Conservation (phyloP, 2,113 vertebrate genomes). For the Apteryx mantelli region DNA sequence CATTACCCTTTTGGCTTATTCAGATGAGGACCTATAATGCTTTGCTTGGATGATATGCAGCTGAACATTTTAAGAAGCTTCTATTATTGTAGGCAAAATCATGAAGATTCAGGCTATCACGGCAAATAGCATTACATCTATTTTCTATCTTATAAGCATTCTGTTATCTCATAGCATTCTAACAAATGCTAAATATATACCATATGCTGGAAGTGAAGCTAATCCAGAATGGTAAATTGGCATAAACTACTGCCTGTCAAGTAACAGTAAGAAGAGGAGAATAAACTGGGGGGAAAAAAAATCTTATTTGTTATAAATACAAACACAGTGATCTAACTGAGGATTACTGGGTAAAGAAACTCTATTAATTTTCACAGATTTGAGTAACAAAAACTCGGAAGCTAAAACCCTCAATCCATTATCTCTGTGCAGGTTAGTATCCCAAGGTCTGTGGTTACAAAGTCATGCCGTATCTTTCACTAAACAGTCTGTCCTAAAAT, state of each 20-base stretch:
- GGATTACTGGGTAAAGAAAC: background rate
- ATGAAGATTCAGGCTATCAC: background rate
- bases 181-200: background rate
- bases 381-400: background rate
- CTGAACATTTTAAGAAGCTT: background rate
- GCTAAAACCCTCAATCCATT: background rate
- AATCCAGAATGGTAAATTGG: background rate
- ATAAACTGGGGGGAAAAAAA: background rate
- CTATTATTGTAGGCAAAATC: background rate
- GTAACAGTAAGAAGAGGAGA: background rate
- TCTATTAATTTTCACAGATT: background rate
- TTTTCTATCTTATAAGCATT: background rate
- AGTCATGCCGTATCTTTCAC: background rate
- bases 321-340: background rate
- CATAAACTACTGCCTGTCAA: background rate
- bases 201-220: background rate
- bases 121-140: background rate
- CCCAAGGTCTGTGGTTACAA: background rate
- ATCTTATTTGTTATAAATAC: background rate
- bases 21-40: background rate
- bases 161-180: background rate
- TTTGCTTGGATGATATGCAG: background rate
- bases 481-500: background rate
- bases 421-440: background rate
- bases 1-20: background rate